A percentile compares a stretch with the other conserved stretches of the same genome.
Conservation (phyloP, 2,888 invertebrate genomes). For the Terebella lapidaria region DNA sequence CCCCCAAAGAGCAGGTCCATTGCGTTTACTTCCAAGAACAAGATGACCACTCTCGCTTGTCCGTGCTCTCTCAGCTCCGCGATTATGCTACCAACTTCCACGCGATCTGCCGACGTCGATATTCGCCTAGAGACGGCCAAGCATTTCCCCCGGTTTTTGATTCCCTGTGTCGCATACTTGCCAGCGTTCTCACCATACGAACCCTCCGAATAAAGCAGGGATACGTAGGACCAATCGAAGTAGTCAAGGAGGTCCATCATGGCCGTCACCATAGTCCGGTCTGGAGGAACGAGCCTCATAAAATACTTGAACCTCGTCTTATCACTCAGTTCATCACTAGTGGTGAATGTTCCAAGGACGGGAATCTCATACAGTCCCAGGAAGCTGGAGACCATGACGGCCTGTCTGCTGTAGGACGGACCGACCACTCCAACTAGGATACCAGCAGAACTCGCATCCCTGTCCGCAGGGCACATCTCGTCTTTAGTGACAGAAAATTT, state of each 20-base stretch:
- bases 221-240: conserved; percentile 5
- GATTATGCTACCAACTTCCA: background rate
- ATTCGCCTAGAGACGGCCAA: background rate
- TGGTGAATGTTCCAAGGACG: conserved; percentile 2
- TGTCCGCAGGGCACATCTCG: background rate
- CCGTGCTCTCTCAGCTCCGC: background rate
- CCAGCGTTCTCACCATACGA: background rate
- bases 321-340: conserved; percentile 10
- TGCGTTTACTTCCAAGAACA: background rate
- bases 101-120: background rate
- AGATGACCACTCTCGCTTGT: background rate
- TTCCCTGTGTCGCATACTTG: background rate
- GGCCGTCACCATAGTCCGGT: background rate
- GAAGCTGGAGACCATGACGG: background rate
- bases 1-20: background rate
- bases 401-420: background rate
- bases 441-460: background rate
- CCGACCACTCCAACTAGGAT: conserved; percentile 9
- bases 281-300: conserved; percentile 11
- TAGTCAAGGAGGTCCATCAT: background rate
- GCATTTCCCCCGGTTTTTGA: background rate
- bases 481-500: too few relatives aligned
- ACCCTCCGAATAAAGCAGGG: background rate
- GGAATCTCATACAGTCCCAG: conserved; percentile 5
- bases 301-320: conserved; percentile 7